Percentiles rank a stretch among this genome's conserved stretches.
Evolutionary conservation across 1,140 invertebrate species (phyloP).

Genomic region (Orius laevigatus): DNA sequence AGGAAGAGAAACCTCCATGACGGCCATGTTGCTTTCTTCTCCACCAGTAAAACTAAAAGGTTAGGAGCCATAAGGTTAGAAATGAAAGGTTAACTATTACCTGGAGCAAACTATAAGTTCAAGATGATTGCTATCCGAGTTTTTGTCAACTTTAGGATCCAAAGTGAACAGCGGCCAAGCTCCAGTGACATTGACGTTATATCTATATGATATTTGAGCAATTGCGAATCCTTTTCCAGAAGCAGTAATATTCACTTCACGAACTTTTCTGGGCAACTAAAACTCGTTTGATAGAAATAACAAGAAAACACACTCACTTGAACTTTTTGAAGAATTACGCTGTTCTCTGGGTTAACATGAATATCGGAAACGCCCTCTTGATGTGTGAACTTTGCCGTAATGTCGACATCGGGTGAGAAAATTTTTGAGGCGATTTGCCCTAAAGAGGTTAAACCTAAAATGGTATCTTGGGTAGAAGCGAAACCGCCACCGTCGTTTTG

Average conservation of each 20-base stretch:
- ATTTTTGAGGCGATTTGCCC: too few relatives aligned
- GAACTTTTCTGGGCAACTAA: slow-evolving; percentile 36
- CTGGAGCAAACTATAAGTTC: slow-evolving; percentile 73
- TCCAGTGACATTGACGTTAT: slow-evolving; percentile 77
- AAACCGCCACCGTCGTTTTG: slow-evolving; percentile 69
- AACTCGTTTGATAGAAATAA: slow-evolving; percentile 9
- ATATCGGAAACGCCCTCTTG: slow-evolving; percentile 39
- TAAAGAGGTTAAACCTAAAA: background rate
- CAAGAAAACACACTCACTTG: slow-evolving; percentile 30
- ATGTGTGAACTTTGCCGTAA: slow-evolving; percentile 34
- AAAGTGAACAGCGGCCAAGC: slow-evolving; percentile 77
- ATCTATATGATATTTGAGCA: slow-evolving; percentile 65
- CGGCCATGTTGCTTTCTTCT: slow-evolving; percentile 69
- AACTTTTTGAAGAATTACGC: slow-evolving; percentile 57
- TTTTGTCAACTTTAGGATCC: slow-evolving; percentile 74
- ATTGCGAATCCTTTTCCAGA: slow-evolving; percentile 68
- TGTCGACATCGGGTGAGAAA: slow-evolving; percentile 34
- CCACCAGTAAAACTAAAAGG: slow-evolving; percentile 12
- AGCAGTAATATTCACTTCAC: slow-evolving; percentile 45
- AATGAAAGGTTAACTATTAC: slow-evolving; percentile 28
- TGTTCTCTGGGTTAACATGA: slow-evolving; percentile 48
- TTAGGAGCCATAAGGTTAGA: background rate
- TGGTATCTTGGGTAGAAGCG: slow-evolving; percentile 46
- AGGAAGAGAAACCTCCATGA: slow-evolving; percentile 72
- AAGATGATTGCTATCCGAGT: slow-evolving; percentile 64